Evolutionary conservation across 2,888 invertebrate genomes (phyloP), one percentile per base, ranked within the genome.

Genomic region (Antheraea assamensis): DNA sequence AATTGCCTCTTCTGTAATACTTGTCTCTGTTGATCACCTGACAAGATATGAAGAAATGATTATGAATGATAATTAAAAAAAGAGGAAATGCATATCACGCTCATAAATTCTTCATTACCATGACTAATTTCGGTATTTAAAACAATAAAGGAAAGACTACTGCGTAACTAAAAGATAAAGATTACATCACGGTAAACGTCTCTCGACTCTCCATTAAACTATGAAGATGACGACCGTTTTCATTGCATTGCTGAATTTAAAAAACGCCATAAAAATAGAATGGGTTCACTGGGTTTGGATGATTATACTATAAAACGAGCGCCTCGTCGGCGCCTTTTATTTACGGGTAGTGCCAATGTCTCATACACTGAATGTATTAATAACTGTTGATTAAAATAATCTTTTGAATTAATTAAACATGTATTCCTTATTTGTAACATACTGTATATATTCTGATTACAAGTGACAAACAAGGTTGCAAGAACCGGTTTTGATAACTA

Each of bases 31-130:
- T 8, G 3, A 58, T 58, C 5, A 30, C 61, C 61, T 17, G 30
- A 17, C 30, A 64, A 64, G 27, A 15, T 17, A 30, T 27, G 17
- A 24, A 24, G 0, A 58, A 24, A n/a, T 58, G 7, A 70, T 70
- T 71, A 42, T 27, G 35, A 74, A 71, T 71, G 35, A 21, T 35
- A 55, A 35, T 1, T 52, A 52, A 72, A 72, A 70, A 74, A 71
- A 68, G 55, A 71, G 74, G 71, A 74, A 74, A 52, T 55, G 55
- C 74, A 49, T 71, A 68, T 70, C 64, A 71, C 71, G 66, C 66
- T 35, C 71, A 71, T 71, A 71, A 66, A 68, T 74, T 74, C 71
- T 35, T 66, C 74, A 74, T 74, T 71, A 55, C 71, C 68, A 42
- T 72, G 52, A 74, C 64, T 64, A 71, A 74, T 74, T 68, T 55